Conservation (phyloP, 2,113 vertebrate genomes). For the Mohoua ochrocephala region DNA sequence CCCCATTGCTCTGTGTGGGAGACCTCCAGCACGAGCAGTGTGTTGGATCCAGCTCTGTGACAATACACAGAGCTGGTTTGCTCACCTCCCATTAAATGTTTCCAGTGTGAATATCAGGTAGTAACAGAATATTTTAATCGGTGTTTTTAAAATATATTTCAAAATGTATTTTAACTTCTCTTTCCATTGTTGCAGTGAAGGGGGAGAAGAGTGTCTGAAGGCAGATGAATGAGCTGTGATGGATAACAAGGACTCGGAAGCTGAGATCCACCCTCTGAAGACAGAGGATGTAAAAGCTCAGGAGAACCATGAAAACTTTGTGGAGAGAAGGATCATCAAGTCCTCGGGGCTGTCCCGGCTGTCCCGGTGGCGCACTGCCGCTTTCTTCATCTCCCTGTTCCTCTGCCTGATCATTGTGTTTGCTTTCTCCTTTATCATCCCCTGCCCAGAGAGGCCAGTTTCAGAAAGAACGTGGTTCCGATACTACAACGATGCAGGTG, state of each 20-base stretch:
- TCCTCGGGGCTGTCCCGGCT: conserved; percentile 60
- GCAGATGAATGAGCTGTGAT: conserved; percentile 22
- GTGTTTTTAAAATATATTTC: background rate
- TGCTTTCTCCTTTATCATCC: conserved; percentile 90
- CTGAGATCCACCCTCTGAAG: conserved; percentile 85
- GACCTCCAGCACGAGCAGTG: rapidly evolving
- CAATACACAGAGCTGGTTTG: background rate
- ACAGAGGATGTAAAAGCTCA: conserved; percentile 67
- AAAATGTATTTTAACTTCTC: background rate
- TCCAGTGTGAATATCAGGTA: background rate
- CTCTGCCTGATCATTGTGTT: conserved; percentile 86
- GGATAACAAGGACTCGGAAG: conserved; percentile 73
- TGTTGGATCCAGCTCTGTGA: background rate
- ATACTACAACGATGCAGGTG: conserved; percentile 75
- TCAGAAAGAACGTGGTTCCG: conserved; percentile 76
- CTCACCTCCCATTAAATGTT: background rate
- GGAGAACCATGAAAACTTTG: conserved; percentile 15
- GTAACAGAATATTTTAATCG: background rate
- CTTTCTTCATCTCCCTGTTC: conserved; percentile 87
- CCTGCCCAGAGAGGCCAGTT: conserved; percentile 84
- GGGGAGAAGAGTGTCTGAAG: background rate
- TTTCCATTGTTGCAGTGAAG: background rate
- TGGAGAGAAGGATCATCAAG: conserved; percentile 56
- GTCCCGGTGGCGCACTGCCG: conserved; percentile 80
- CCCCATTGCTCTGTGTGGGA: background rate